Base-by-base conservation (phyloP, 2,888 invertebrate genomes). In the Agrochola litura region DNA sequence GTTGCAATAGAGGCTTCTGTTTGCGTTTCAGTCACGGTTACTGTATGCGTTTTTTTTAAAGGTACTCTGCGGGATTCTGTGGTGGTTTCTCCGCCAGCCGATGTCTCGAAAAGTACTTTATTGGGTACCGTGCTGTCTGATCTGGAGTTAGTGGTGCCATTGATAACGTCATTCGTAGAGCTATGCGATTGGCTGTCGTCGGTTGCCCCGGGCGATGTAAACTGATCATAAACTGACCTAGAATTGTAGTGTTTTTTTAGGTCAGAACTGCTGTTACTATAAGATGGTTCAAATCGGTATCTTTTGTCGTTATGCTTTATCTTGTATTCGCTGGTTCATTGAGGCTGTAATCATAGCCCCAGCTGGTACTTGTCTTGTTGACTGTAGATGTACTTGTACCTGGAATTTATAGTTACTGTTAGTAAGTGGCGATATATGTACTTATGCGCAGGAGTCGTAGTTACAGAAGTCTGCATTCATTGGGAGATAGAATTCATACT, bases 291-390 rank as follows among this genome's bases (percentile, higher is more conserved):
- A 2, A 68, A 16, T 9, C 43, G 41, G 25, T 68, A 68, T 54
- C 54, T 56, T 6, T 58, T 19, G n/a, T n/a, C 30, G 56, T n/a
- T 56, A 16, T 19, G 37, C 5, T 30, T 46, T 46, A 70, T 8
- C 12, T 46, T 37, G n/a, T 9, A 46, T 2, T 30, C 30, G 3
- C 16, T 56, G n/a, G 22, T 58, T 58, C 30, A 58, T 2, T 30
- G 22, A 43, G 3, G 25, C 19, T 41, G 22, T 67, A 73, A 22
- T 14, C 10, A 25, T 73, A 54, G 68, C 68, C 68, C 72, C 72
- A 73, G 25, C 19, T 43, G 25, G 19, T 43, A 25, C 41, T 41
- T 14, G 72, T 43, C 22, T 0, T 41, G 16, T 54, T 73, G 43
- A 41, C 41, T 30, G 49, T 19, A 72, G 67, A 54, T 41, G 68